A percentile compares a stretch with the other conserved stretches of the same genome.
Conservation (phyloP, 2,113 vertebrate species). For the Cranoglanis bouderius region DNA sequence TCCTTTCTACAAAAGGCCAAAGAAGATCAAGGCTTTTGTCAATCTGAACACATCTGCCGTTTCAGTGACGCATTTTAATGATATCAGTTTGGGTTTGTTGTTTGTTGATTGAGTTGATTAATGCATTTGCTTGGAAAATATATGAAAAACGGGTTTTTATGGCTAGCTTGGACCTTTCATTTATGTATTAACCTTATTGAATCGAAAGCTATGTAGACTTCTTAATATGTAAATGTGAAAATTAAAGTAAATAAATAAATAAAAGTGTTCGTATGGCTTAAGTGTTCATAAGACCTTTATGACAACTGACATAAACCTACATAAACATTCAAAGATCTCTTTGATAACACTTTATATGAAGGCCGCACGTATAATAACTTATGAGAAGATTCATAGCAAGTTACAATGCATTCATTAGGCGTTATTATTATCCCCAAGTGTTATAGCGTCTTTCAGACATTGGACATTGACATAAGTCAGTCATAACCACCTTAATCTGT, state of each 20-base stretch:
- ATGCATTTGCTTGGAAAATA: too few species aligned
- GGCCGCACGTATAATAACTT: neutral
- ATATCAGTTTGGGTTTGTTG: neutral
- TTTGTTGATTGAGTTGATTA: too few species aligned
- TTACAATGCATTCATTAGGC: neutral
- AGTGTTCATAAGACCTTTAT: neutral
- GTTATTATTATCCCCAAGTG: neutral
- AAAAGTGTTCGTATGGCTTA: neutral
- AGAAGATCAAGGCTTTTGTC: conserved; percentile 34
- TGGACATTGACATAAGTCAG: neutral
- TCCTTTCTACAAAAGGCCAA: conserved; percentile 30
- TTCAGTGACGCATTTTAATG: neutral
- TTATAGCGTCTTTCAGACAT: neutral
- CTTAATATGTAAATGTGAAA: neutral
- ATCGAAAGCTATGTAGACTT: neutral
- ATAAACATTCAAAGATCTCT: neutral
- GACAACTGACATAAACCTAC: neutral
- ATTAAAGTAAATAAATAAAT: too few species aligned
- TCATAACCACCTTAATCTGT: neutral
- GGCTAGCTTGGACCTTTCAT: neutral
- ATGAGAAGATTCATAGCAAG: neutral
- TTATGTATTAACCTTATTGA: neutral
- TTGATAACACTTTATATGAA: neutral
- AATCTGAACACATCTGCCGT: conserved; percentile 34
- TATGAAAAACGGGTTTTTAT: neutral